Evolutionary conservation across 1,140 invertebrate genomes (phyloP).

Genomic region (Drosophila santomea): DNA sequence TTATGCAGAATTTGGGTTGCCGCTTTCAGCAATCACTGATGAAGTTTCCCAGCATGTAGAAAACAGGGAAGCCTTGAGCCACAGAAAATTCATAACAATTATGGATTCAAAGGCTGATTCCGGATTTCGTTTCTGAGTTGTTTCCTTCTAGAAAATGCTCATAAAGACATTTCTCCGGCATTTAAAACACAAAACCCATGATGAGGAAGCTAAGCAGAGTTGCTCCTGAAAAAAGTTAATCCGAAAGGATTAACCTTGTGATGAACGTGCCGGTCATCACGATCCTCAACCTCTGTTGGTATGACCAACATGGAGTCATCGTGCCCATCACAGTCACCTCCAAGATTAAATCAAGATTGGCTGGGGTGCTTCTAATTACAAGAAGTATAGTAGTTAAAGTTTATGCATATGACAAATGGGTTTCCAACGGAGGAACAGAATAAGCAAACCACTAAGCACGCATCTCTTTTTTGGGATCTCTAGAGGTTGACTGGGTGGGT

Average conservation of each 20-base stretch:
- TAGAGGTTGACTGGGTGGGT: neutral
- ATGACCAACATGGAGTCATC: constrained; percentile 62
- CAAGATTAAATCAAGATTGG: neutral
- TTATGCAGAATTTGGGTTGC: constrained; percentile 77
- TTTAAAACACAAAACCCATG: constrained; percentile 19
- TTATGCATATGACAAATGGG: constrained; percentile 60
- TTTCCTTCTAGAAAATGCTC: constrained; percentile 48
- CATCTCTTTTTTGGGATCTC: constrained; percentile 19
- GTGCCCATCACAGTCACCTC: constrained; percentile 56
- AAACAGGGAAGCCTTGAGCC: constrained; percentile 13
- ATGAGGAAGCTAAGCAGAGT: neutral
- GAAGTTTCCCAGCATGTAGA: constrained; percentile 53
- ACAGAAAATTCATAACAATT: constrained; percentile 56
- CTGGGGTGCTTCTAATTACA: constrained; percentile 48
- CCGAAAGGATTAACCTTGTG: constrained; percentile 32
- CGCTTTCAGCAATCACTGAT: constrained; percentile 46
- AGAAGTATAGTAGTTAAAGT: constrained; percentile 52
- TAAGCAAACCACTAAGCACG: constrained; percentile 27
- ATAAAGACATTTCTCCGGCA: constrained; percentile 62
- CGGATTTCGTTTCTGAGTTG: constrained; percentile 47
- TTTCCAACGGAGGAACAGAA: constrained; percentile 6
- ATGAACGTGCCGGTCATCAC: constrained; percentile 63
- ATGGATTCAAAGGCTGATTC: constrained; percentile 63
- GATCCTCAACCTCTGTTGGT: constrained; percentile 18
- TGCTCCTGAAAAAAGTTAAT: constrained; percentile 33